Conservation (phyloP, 1,140 invertebrate genomes). For the Drosophila setifemur region DNA sequence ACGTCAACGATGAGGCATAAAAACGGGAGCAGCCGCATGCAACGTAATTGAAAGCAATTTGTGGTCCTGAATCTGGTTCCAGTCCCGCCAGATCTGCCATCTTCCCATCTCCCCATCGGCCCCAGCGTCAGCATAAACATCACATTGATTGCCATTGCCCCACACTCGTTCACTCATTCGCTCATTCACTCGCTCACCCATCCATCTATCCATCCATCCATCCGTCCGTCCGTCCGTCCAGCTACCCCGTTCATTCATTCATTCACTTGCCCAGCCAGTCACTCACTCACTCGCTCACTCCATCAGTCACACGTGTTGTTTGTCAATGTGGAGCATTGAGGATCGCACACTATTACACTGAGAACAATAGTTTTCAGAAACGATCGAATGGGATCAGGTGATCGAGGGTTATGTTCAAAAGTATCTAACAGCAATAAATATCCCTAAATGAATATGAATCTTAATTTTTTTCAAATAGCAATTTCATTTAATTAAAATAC, state of each 20-base stretch:
- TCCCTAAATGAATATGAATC: too few species aligned
- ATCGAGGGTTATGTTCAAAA: too few species aligned
- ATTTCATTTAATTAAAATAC: too few species aligned
- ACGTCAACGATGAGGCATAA: slow-evolving; percentile 73
- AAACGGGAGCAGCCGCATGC: slow-evolving; percentile 74
- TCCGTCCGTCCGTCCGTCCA: slow-evolving; percentile 1
- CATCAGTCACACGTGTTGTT: slow-evolving; percentile 73
- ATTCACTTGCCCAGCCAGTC: slow-evolving; percentile 36
- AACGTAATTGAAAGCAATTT: slow-evolving; percentile 81
- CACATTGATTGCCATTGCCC: slow-evolving; percentile 72
- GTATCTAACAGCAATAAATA: too few species aligned
- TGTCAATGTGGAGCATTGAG: slow-evolving; percentile 60
- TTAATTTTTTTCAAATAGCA: too few species aligned
- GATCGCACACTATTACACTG: slow-evolving; percentile 34
- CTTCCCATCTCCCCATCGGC: neutral
- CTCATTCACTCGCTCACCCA: slow-evolving; percentile 4
- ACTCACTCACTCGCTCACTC: slow-evolving; percentile 42
- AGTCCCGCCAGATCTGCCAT: slow-evolving; percentile 6
- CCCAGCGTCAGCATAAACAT: slow-evolving; percentile 69
- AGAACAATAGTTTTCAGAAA: neutral
- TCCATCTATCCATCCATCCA: slow-evolving; percentile 3
- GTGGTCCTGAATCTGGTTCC: slow-evolving; percentile 58
- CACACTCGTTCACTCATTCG: slow-evolving; percentile 32
- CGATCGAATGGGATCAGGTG: too few species aligned
- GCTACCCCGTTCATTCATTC: slow-evolving; percentile 23